Evolutionary conservation across 1,140 invertebrate genomes (phyloP).

Genomic region (Drosophila chauvacae): DNA sequence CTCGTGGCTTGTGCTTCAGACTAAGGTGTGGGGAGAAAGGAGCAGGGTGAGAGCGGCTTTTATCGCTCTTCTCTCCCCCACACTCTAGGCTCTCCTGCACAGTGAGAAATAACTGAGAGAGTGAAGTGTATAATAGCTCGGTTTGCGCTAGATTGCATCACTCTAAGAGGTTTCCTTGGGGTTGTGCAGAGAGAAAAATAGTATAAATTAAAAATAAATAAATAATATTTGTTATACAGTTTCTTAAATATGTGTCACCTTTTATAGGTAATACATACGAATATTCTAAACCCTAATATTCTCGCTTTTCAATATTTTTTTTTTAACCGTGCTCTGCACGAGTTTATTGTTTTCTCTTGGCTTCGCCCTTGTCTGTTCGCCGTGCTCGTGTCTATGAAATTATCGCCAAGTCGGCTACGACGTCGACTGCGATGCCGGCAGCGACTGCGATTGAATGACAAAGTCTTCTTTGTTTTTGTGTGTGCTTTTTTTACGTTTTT

Average conservation of each 20-base stretch:
- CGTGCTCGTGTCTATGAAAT: constrained; percentile 63
- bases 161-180: background rate
- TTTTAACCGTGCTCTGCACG: constrained; percentile 10
- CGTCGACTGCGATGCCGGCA: constrained; percentile 2
- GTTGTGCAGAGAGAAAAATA: background rate
- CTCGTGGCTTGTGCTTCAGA: constrained; percentile 18
- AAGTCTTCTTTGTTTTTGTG: constrained; percentile 52
- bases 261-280: too few relatives aligned
- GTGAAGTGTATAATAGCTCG: background rate
- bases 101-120: background rate
- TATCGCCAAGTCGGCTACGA: constrained; percentile 60
- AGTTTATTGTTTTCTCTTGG: constrained; percentile 7
- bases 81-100: background rate
- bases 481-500: constrained; percentile 36
- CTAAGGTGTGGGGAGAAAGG: background rate
- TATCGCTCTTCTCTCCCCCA: constrained; percentile 9
- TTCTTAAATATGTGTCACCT: too few relatives aligned
- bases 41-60: constrained; percentile 26
- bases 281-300: background rate
- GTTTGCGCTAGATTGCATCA: background rate
- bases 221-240: background rate
- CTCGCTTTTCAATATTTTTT: background rate
- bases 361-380: constrained; percentile 15
- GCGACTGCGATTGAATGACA: constrained; percentile 65
- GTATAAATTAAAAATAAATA: background rate